Evolutionary conservation across 2,888 invertebrate species (phyloP), one percentile per base, ranked within the genome.

Genomic region (Acrobasis consociella): DNA sequence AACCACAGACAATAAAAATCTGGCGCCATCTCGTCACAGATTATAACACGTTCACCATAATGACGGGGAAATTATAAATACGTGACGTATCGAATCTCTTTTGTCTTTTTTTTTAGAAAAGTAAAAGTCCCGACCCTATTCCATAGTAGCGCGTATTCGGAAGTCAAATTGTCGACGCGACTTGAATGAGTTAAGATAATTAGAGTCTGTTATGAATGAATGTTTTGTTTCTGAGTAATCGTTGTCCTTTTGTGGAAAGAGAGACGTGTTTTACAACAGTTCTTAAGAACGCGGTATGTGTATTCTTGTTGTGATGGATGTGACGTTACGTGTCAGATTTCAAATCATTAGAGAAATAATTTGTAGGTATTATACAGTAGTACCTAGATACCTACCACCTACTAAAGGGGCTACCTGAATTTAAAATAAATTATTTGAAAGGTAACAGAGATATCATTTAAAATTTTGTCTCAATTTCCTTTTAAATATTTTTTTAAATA

Each of bases 21-120:
- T 85, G 91, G 92, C 91, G 91, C 91, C 91, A 87, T 73, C 78
- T 82, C 77, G 72, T 73, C 81, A 84, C 82, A 80, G 85, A 88
- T 86, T 87, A 86, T 86, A 77, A 83, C 91, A 91, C 91, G 89
- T 91, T 75, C 81, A 49, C 65, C 66, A 73, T 91, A 92, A 91
- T 91, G 89, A 89, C 81, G 78, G 76, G 81, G 79, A 86, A 90
- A 91, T 90, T 85, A 83, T 82, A 72, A 67, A 77, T 84, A 92
- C 91, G 91, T 92, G 91, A 89, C 77, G 73, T 70, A 72, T 69
- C 68, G 67, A 64, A 65, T 66, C 69, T 72, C 71, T 68, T 72
- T 72, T 73, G 73, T 77, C 72, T 75, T 76, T 78, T 78, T 80
- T 70, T 70, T 71, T 66, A 68, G 64, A 82, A 87, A 87, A 89